Conservation (phyloP, 2,888 invertebrate species). For the Rhagonycha fulva region DNA sequence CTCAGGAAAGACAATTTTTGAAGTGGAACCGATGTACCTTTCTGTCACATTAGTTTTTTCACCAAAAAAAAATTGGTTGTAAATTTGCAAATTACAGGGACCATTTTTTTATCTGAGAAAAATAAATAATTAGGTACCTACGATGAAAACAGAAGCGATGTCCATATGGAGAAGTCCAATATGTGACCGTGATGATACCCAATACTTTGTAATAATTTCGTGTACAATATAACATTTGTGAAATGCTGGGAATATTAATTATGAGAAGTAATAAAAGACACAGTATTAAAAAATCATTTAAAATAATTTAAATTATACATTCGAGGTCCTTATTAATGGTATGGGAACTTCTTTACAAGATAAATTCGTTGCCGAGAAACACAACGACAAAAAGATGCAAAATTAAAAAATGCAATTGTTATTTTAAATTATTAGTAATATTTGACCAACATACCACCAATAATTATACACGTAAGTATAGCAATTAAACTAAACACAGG, state of each 20-base stretch:
- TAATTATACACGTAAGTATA: not conserved
- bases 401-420: conserved; percentile 12
- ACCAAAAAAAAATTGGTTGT: not conserved
- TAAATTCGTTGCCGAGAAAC: not conserved
- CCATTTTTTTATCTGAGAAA: not conserved
- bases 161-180: not conserved
- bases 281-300: not conserved
- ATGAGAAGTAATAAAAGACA: not conserved
- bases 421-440: conserved; percentile 6
- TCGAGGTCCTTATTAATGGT: not conserved
- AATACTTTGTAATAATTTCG: not conserved
- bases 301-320: not conserved
- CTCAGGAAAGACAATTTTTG: not conserved
- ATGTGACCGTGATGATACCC: not conserved
- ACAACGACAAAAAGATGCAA: conserved; percentile 16
- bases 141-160: not conserved
- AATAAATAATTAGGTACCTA: too few species aligned
- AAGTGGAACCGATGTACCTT: not conserved
- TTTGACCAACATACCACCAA: not conserved
- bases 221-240: not conserved
- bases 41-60: not conserved
- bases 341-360: not conserved
- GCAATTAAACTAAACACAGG: not conserved
- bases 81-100: not conserved
- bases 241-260: conserved; percentile 2